Base-by-base conservation (phyloP, 1,140 invertebrate species). In the Drosophila nannoptera region DNA sequence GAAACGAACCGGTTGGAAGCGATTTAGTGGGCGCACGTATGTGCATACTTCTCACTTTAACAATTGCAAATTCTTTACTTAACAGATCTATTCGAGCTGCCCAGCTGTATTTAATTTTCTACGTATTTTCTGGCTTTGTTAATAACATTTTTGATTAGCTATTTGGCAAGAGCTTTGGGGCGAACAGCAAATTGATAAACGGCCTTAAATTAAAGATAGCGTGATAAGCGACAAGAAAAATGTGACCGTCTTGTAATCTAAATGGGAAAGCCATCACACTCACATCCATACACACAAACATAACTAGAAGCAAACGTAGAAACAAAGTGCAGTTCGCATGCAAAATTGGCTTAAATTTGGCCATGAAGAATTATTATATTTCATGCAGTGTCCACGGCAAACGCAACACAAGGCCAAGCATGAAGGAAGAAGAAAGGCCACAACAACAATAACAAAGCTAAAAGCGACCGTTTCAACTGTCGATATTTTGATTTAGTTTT, bases 311-410 rank as follows among this genome's bases (percentile, higher is more conserved):
- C 8, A 46, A 46, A 46, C 22, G 22, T 14, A 29, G 45, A 8
- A 52, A 52, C 32, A 16, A 50, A 50, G 12, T 16, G 48, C 31
- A 32, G 55, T 16, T 36, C 16, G 40, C 70, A 70, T 76, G 63
- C 54, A 69, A 80, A 84, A 84, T 84, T 81, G 81, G 81, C 77
- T 84, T 84, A 86, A 70, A 66, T 59, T 42, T 81, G 81, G 52
- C 81, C 81, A 58, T 84, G 81, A 81, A 67, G 46, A 71, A 69
- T 74, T 77, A 86, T 84, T 84, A 84, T 74, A 80, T 77, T 55
- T 31, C 12, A 14, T 40, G 12, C 38, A 14, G 8, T n/a, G 31
- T 35, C 36, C 60, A 78, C 22, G 31, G 40, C 36, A 63, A 78
- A 67, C 68, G 36, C 63, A 50, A 61, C 36, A 61, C 35, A 66